Evolutionary conservation across 1,140 invertebrate genomes (phyloP).

Genomic region (Ylistrum balloti): DNA sequence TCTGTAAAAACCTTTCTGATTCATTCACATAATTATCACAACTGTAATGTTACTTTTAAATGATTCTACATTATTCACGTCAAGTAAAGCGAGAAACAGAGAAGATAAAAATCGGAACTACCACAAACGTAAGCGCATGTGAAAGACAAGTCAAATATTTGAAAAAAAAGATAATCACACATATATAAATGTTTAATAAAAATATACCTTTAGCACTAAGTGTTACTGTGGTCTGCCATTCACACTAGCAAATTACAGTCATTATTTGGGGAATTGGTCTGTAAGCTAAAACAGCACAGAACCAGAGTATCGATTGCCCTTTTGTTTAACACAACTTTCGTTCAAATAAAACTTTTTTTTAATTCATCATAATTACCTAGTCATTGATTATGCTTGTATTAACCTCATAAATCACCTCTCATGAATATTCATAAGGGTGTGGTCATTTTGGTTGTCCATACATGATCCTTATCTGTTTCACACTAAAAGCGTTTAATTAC

Average conservation of each 20-base stretch:
- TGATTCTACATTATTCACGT: no score
- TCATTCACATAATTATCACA: not conserved
- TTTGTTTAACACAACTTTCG: not conserved
- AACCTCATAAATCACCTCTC: not conserved
- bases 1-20: not conserved
- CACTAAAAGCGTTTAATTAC: conserved; percentile 28
- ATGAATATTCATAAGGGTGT: not conserved
- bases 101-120: not conserved
- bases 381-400: not conserved
- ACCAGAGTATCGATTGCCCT: not conserved
- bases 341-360: not conserved
- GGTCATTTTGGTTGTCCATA: not conserved
- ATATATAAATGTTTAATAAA: no score
- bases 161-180: not conserved
- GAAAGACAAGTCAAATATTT: not conserved
- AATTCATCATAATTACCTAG: not conserved
- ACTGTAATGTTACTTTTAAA: not conserved
- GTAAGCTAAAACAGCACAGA: not conserved
- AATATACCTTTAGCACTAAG: no score
- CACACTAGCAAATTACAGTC: not conserved
- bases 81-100: not conserved
- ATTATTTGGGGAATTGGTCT: not conserved
- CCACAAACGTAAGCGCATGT: not conserved
- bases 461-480: not conserved
- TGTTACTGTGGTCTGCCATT: no score